Percentiles rank a stretch among this genome's conserved stretches.
Conservation (phyloP, 2,113 vertebrate genomes). For the Atractosteus spatula region DNA sequence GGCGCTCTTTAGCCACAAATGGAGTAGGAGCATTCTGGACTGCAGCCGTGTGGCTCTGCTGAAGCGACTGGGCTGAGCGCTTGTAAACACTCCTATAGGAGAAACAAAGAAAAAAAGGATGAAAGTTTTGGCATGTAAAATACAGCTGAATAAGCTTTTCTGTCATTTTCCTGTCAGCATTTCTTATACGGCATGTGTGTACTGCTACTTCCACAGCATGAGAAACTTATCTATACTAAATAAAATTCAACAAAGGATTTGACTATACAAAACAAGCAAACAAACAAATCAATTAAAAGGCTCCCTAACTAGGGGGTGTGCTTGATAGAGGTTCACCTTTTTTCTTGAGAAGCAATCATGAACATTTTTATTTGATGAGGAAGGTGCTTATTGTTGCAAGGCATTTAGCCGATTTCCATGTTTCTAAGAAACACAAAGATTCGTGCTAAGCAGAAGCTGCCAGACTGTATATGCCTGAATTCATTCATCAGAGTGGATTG, state of each 20-base stretch:
- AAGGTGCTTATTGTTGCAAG: neutral
- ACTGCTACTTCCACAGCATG: too few species aligned
- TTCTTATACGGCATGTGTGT: too few species aligned
- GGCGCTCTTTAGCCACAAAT: constrained; percentile 84
- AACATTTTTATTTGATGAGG: too few species aligned
- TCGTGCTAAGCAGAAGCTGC: neutral
- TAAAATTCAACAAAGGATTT: too few species aligned
- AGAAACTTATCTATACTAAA: too few species aligned
- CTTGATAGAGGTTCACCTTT: too few species aligned
- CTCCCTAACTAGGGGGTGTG: too few species aligned
- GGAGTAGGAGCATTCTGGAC: constrained; percentile 45
- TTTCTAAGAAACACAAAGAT: neutral
- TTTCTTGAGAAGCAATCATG: too few species aligned
- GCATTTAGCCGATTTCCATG: neutral
- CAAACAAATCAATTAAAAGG: too few species aligned
- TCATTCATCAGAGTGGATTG: neutral
- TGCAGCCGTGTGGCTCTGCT: constrained; percentile 31
- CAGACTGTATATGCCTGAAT: neutral
- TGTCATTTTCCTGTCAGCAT: too few species aligned
- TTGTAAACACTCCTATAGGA: constrained; percentile 71
- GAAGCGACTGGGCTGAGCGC: constrained; percentile 61
- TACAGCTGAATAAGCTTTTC: too few species aligned
- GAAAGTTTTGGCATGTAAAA: neutral
- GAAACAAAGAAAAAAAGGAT: constrained; percentile 21
- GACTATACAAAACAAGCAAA: too few species aligned